These are phyloP conservation scores for Latrodectus geometricus DNA, from an alignment of 1,140 invertebrate species.

Conservation along the genomic window DNA sequence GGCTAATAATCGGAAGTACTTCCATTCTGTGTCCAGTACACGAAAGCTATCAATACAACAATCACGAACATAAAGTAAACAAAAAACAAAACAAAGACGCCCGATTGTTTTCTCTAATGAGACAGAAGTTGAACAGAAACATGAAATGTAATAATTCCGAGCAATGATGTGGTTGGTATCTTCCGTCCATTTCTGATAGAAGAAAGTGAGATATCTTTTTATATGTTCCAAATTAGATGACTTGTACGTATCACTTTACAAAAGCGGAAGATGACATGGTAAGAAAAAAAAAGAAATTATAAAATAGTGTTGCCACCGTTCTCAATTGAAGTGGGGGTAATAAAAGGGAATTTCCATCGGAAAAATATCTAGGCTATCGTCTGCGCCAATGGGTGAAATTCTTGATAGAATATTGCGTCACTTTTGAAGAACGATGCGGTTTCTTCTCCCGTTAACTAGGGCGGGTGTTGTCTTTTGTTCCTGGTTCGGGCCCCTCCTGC, in stretches of 20 bases:
- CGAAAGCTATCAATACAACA: too few species aligned
- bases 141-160: too few species aligned
- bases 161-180: too few species aligned
- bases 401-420: slow-evolving; percentile 30
- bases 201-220: too few species aligned
- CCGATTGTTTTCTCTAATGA: too few species aligned
- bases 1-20: too few species aligned
- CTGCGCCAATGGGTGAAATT: slow-evolving; percentile 45
- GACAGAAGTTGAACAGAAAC: too few species aligned
- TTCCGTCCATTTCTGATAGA: too few species aligned
- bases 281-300: neutral
- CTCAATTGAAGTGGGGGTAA: slow-evolving; percentile 33
- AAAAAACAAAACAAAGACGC: too few species aligned
- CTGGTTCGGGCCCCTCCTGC: slow-evolving; percentile 44
- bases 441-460: slow-evolving; percentile 45
- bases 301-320: neutral
- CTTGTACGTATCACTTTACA: slow-evolving; percentile 22
- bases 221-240: too few species aligned
- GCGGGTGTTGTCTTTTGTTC: slow-evolving; percentile 35
- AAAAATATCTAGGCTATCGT: slow-evolving; percentile 44
- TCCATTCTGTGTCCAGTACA: too few species aligned
- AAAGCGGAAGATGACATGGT: neutral
- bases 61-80: too few species aligned
- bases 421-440: neutral
- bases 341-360: slow-evolving; percentile 15